Conservation (phyloP, 2,113 vertebrate species). For the Toxostoma redivivum region DNA sequence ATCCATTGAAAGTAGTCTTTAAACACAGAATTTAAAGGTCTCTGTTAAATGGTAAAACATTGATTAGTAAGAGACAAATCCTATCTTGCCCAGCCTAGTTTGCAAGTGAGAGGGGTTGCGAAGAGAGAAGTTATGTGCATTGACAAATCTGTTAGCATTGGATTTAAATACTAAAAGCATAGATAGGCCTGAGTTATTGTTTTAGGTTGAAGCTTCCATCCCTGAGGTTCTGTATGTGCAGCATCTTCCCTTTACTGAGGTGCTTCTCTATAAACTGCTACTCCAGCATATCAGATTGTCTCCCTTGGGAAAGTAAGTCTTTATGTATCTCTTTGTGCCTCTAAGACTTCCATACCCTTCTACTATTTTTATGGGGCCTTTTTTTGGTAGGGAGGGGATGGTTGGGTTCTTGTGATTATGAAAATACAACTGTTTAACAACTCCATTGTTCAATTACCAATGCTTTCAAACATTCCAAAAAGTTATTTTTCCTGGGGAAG, state of each 20-base stretch:
- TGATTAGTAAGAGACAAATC: neutral
- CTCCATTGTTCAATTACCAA: neutral
- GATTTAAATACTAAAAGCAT: neutral
- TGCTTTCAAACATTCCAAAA: neutral
- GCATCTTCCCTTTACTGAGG: neutral
- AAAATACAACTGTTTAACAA: neutral
- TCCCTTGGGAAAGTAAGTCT: neutral
- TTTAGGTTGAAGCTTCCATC: neutral
- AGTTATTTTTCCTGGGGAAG: neutral
- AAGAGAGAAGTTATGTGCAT: neutral
- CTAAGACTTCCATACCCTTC: neutral
- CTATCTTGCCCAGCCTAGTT: neutral
- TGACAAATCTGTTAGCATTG: neutral
- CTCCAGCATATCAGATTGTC: neutral
- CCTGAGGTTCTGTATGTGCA: neutral
- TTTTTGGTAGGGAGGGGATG: too few species aligned
- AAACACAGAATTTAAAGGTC: neutral
- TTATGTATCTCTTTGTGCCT: neutral
- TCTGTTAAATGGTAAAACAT: neutral
- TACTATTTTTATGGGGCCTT: neutral
- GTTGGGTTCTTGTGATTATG: neutral
- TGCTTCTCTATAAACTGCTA: neutral
- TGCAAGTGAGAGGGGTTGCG: neutral
- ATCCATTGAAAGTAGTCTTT: conserved; percentile 4
- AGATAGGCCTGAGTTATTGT: neutral